Evolutionary conservation across 2,113 vertebrate genomes (phyloP).

Genomic region (Corythornis cristatus): DNA sequence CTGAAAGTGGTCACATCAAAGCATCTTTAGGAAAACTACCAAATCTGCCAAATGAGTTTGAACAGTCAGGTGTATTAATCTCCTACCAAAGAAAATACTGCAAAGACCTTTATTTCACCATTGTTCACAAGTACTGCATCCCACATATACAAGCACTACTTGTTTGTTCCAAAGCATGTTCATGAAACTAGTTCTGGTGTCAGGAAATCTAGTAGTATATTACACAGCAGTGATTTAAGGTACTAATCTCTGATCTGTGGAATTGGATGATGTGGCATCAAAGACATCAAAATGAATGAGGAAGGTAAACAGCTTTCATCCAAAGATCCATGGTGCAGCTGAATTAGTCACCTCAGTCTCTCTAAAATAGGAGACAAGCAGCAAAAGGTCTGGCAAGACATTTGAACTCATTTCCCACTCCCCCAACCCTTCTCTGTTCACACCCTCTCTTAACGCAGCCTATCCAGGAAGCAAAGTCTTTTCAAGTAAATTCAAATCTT

Average conservation of each 20-base stretch:
- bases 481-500: neutral
- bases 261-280: neutral
- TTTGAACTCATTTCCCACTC: neutral
- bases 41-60: neutral
- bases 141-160: neutral
- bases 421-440: neutral
- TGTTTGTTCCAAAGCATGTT: neutral
- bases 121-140: neutral
- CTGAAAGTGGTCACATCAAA: neutral
- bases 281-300: constrained; percentile 10
- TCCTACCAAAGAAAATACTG: neutral
- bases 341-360: constrained; percentile 7
- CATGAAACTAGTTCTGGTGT: neutral
- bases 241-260: constrained; percentile 1
- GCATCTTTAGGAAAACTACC: neutral
- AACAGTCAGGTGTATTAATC: neutral
- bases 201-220: neutral
- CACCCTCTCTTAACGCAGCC: neutral
- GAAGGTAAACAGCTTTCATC: constrained; percentile 9
- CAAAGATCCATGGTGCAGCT: neutral
- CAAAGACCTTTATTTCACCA: neutral
- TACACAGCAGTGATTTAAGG: neutral
- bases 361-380: neutral
- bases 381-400: neutral
- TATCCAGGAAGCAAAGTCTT: neutral